phyloP scores from a whole-genome alignment of 2,888 invertebrate genomes.

The Lymantria dispar region DNA sequence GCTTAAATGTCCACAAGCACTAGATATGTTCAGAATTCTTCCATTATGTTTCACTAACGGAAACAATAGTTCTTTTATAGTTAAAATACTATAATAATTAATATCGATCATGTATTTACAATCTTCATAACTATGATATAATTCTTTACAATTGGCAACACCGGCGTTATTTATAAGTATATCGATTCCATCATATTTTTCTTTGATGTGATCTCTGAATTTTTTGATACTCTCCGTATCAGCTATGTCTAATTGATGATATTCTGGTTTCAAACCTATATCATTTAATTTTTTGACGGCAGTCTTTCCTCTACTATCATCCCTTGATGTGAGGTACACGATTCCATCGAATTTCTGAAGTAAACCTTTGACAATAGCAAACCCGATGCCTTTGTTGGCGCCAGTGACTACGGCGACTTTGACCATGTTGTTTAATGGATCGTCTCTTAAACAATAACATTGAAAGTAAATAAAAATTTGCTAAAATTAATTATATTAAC shows the following conservation, averaged over 20 bases:
- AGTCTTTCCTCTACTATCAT: constrained; percentile 27
- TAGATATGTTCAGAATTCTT: constrained; percentile 87
- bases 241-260: constrained; percentile 16
- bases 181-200: too few species aligned
- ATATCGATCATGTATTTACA: constrained; percentile 81
- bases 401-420: constrained; percentile 78
- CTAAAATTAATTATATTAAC: too few species aligned
- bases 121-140: neutral
- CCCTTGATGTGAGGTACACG: constrained; percentile 73
- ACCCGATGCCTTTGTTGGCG: constrained; percentile 85
- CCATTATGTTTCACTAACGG: constrained; percentile 86
- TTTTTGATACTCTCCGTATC: constrained; percentile 71
- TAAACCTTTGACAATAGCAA: too few species aligned
- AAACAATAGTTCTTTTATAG: constrained; percentile 84
- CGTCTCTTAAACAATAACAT: too few species aligned
- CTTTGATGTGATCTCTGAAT: too few species aligned
- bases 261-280: constrained; percentile 22
- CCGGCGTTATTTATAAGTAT: too few species aligned
- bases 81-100: constrained; percentile 85
- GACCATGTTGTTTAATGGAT: too few species aligned
- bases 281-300: constrained; percentile 23
- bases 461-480: too few species aligned
- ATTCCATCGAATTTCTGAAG: constrained; percentile 83
- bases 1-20: constrained; percentile 44
- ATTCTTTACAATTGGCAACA: too few species aligned